Conservation (phyloP, 2,797 vertebrate genomes). For the Arrhamphus sclerolepis region DNA sequence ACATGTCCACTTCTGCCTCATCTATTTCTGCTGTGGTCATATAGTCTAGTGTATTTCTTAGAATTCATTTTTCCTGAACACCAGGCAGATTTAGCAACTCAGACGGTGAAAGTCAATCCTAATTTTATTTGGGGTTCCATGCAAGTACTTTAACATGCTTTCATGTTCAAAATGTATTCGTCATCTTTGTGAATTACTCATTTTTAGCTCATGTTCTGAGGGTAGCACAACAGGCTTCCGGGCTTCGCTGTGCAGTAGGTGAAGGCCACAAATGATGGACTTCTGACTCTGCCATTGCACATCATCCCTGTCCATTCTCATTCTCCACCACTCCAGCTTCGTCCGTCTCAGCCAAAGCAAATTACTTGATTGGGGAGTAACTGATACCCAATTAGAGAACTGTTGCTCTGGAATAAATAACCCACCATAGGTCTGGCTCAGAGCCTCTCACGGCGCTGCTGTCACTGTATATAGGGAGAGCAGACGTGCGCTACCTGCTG, state of each 20-base stretch:
- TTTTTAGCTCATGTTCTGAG: too few relatives aligned
- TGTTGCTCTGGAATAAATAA: slow-evolving; percentile 58
- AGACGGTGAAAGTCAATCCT: not conserved
- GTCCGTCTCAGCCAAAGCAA: slow-evolving; percentile 49
- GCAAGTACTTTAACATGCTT: not conserved
- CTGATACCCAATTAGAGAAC: slow-evolving; percentile 63
- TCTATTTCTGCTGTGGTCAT: not conserved
- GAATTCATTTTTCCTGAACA: not conserved
- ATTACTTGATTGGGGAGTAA: slow-evolving; percentile 51
- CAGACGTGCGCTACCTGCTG: too few relatives aligned
- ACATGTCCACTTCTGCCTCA: not conserved
- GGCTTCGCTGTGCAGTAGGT: too few relatives aligned
- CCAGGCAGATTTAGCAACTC: too few relatives aligned
- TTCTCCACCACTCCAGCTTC: slow-evolving; percentile 14
- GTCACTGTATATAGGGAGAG: too few relatives aligned
- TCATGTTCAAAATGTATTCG: too few relatives aligned
- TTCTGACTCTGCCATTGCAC: not conserved
- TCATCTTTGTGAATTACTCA: too few relatives aligned
- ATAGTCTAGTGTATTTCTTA: slow-evolving; percentile 11
- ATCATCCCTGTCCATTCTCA: slow-evolving; percentile 1
- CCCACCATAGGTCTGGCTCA: slow-evolving; percentile 43
- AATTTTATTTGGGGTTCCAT: not conserved
- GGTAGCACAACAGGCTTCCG: too few relatives aligned
- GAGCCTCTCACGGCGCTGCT: slow-evolving; percentile 25
- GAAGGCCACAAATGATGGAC: not conserved